Percentiles rank a stretch among this genome's conserved stretches.
Conservation (phyloP, 2,888 invertebrate genomes). For the Tricholauxania praeusta region DNA sequence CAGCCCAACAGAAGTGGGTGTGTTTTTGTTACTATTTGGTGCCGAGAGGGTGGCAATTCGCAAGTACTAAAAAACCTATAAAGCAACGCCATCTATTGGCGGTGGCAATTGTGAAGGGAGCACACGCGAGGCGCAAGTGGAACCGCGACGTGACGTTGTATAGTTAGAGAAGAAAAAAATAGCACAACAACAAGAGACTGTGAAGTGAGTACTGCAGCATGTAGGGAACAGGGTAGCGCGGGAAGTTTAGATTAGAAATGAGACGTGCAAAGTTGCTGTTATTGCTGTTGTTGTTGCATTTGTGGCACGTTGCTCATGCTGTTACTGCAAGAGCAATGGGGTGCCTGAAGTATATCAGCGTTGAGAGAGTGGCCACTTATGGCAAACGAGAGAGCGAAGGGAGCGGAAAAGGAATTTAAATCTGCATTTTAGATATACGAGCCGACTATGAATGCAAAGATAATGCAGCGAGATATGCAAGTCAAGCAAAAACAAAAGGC, state of each 20-base stretch:
- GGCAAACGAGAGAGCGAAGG: slow-evolving; percentile 5
- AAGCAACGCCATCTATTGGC: slow-evolving; percentile 36
- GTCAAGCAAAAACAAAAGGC: slow-evolving; percentile 38
- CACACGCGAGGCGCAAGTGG: slow-evolving; percentile 3
- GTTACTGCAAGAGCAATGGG: slow-evolving; percentile 20
- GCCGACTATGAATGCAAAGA: slow-evolving; percentile 51
- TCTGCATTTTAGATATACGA: slow-evolving; percentile 50
- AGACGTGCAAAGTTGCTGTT: slow-evolving; percentile 28
- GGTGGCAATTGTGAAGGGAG: neutral
- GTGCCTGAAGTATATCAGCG: slow-evolving; percentile 18
- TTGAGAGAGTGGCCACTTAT: neutral
- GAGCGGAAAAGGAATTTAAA: slow-evolving; percentile 34
- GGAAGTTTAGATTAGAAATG: slow-evolving; percentile 29
- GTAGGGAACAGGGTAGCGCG: neutral
- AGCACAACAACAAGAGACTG: neutral
- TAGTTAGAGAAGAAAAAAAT: too few relatives aligned
- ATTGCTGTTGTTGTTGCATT: slow-evolving; percentile 18
- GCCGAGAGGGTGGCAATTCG: slow-evolving; percentile 35
- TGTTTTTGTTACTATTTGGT: slow-evolving; percentile 19
- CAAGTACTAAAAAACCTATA: slow-evolving; percentile 38
- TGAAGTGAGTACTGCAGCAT: neutral
- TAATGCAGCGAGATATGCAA: slow-evolving; percentile 50
- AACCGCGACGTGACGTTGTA: neutral
- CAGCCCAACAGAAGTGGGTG: slow-evolving; percentile 27
- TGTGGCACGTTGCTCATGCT: slow-evolving; percentile 21